These are phyloP conservation scores for Atopsyche davidsoni DNA, from an alignment of 1,140 invertebrate genomes.

Conservation along the genomic window DNA sequence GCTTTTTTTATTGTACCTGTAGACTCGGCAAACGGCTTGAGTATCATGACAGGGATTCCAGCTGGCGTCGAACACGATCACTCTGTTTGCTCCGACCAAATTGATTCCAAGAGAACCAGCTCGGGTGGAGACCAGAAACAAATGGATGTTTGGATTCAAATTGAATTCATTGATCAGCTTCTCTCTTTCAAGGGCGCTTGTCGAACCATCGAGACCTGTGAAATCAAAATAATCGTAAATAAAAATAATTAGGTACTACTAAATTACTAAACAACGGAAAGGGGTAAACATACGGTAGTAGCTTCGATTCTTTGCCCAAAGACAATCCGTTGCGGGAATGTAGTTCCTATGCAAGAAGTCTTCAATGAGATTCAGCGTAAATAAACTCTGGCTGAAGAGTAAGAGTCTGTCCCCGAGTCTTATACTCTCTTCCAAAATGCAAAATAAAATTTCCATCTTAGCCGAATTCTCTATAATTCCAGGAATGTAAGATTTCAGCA, in stretches of 20 bases:
- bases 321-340: constrained; percentile 67
- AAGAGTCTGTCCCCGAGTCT: constrained; percentile 82
- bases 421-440: constrained; percentile 86
- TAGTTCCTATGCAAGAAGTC: constrained; percentile 79
- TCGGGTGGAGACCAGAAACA: constrained; percentile 96
- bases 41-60: constrained; percentile 99
- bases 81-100: constrained; percentile 92
- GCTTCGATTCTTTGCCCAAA: constrained; percentile 81
- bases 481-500: constrained; percentile 82
- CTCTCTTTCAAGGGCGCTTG: constrained; percentile 87
- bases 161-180: constrained; percentile 98
- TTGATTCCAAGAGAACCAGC: constrained; percentile 98
- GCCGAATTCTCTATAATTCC: constrained; percentile 89
- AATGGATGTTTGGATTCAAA: constrained; percentile 75
- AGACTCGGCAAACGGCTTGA: constrained; percentile 96
- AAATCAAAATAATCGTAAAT: constrained; percentile 20
- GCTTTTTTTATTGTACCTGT: too few relatives aligned
- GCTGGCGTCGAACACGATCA: constrained; percentile 96
- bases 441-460: constrained; percentile 93
- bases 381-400: constrained; percentile 95
- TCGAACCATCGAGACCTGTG: constrained; percentile 88
- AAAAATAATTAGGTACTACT: constrained; percentile 10
- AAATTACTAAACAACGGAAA: not conserved
- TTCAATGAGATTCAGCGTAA: constrained; percentile 96
- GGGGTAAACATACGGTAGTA: constrained; percentile 77